Evolutionary conservation across 2,888 invertebrate genomes (phyloP), one percentile per base, ranked within the genome.

Genomic region (Charanyca ferruginea): DNA sequence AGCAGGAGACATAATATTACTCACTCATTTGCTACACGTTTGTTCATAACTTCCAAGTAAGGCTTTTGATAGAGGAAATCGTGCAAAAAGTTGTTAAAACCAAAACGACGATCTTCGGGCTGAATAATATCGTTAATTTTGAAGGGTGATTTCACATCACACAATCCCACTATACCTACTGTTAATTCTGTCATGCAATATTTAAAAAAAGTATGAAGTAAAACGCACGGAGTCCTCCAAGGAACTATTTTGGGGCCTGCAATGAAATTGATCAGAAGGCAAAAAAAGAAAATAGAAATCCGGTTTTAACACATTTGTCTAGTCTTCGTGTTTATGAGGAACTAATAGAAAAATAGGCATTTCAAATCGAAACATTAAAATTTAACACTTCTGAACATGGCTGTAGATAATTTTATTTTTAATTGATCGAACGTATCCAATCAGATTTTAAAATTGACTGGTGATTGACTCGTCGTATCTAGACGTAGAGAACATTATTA

Each of bases 381-480:
- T 55, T 76, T 70, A 64, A 70, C 71, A 73, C 71, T 55, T 53
- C 54, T 47, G 51, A 48, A 55, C 22, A 48, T 54, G 48, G 7
- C 64, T 64, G 45, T n/a, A 16, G 49, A 71, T 60, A 60, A 72
- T 65, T 76, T 74, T 49, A 65, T 44, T 65, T 69, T 62, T 48
- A 65, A 65, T 60, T 77, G 57, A 57, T 53, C 25, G 65, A 45
- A 49, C 44, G 66, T 72, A 35, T 47, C 59, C 11, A 64, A 73
- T 58, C 49, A n/a, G 32, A 52, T 53, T 52, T 65, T 49, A 13
- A 44, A 41, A 70, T 70, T 64, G 58, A 22, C 35, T 49, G 0
- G 20, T 18, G 18, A 38, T 23, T 59, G 42, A 41, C 54, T 76
- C 28, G 38, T 47, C 35, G 28, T 32, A 32, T 44, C 28, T 49